phyloP scores from a whole-genome alignment of 2,888 invertebrate genomes.

The Xanthorhoe spadicearia region DNA sequence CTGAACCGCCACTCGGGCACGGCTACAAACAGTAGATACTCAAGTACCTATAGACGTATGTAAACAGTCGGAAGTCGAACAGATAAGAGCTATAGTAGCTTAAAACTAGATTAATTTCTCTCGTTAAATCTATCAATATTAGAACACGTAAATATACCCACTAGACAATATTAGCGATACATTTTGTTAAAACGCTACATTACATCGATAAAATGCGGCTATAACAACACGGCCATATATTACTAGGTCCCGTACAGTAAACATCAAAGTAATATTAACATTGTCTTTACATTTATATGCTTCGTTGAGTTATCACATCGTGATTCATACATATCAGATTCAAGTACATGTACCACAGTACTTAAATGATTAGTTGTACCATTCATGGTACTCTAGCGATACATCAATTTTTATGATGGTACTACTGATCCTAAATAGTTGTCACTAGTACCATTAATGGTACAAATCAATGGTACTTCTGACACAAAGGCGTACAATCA shows the following conservation, averaged over 20 bases:
- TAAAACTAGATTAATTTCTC: conserved; percentile 14
- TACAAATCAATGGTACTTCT: no score
- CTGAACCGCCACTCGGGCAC: not conserved
- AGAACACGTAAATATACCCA: conserved; percentile 7
- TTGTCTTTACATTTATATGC: conserved; percentile 19
- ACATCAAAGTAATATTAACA: conserved; percentile 7
- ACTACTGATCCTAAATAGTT: no score
- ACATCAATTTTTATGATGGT: no score
- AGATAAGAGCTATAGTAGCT: conserved; percentile 17
- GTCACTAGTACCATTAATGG: no score
- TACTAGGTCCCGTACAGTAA: conserved; percentile 25
- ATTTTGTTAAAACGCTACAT: conserved; percentile 13
- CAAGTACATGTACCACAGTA: not conserved
- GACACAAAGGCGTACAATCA: no score
- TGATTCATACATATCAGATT: conserved; percentile 7
- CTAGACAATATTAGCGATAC: conserved; percentile 12
- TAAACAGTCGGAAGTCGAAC: conserved; percentile 4
- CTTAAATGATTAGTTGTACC: no score
- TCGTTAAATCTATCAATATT: conserved; percentile 21
- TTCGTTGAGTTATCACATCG: conserved; percentile 47
- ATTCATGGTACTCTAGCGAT: no score
- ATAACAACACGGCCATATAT: conserved; percentile 15
- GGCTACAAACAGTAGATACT: not conserved
- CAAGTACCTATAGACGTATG: not conserved
- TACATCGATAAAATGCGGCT: conserved; percentile 25